Base-by-base conservation (phyloP, 2,797 vertebrate genomes). In the Apodemus agrarius region DNA sequence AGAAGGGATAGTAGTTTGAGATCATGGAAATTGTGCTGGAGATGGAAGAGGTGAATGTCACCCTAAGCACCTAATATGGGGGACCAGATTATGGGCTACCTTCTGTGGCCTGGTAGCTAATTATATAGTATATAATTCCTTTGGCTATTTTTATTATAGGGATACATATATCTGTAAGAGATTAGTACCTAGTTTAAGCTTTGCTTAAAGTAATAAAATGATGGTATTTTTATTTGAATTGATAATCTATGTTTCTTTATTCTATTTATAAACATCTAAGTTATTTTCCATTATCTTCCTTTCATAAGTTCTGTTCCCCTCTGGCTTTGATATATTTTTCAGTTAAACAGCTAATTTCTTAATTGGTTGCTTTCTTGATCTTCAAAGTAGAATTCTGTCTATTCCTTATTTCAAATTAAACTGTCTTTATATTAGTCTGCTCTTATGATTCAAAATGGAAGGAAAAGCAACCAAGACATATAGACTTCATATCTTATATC, bases 391-490 rank as follows among this genome's bases (percentile, higher is more conserved):
- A 96, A 79, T 76, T 22, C 37, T 95, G 59, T 94, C 49, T 88
- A 46, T 94, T 96, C 90, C 22, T 92, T 92, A 78, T 92, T 97
- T 96, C 87, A 94, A 34, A 88, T 63, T 78, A 52, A 93, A 52
- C 63, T 54, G 12, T 92, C 65, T 97, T 96, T 89, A 72, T 96
- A 78, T 96, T 93, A 92, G 57, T 95, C 52, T 93, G 59, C 89
- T 94, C 43, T 96, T 52, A 14, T 96, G 83, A 86, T 95, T 94
- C 87, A 96, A 95, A 96, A 95, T 91, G 88, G 72, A 96, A 88
- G 46, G 61, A 84, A 96, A 96, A 96, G 31, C 29, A 80, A n/a
- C 4, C 87, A 89, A 93, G 14, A 89, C 57, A 85, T 82, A 79
- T 94, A 74, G 76, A 90, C 78, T 91, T 95, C 65, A 57, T 95